phyloP scores from a whole-genome alignment of 2,113 vertebrate genomes.

The Puffinus mauretanicus region DNA sequence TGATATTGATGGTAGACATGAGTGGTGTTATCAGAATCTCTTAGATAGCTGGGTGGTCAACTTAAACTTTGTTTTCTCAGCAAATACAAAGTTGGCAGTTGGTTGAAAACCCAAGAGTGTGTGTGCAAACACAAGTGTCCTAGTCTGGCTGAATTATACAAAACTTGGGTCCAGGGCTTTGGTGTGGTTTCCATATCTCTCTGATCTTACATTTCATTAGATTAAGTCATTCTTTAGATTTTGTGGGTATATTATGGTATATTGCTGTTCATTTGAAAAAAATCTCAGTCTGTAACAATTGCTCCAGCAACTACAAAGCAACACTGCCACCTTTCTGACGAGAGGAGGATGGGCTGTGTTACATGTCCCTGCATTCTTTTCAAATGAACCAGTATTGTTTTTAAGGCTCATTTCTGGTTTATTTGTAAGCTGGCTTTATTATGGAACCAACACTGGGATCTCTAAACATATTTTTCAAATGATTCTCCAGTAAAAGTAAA shows the following conservation, averaged over 20 bases:
- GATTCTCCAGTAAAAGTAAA: constrained; percentile 51
- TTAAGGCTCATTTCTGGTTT: constrained; percentile 34
- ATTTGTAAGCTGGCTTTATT: constrained; percentile 58
- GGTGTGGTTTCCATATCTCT: constrained; percentile 56
- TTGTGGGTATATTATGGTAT: constrained; percentile 47
- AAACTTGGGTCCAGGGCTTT: constrained; percentile 30
- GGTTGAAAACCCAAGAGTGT: constrained; percentile 43
- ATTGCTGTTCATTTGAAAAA: constrained; percentile 30
- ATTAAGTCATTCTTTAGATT: constrained; percentile 65
- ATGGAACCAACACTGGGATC: constrained; percentile 24
- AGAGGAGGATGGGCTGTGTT: constrained; percentile 33
- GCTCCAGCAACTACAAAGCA: constrained; percentile 74
- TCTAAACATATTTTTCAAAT: constrained; percentile 49
- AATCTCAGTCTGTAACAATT: background rate
- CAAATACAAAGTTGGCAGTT: constrained; percentile 70
- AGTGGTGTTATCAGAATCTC: constrained; percentile 61
- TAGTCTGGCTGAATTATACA: constrained; percentile 53
- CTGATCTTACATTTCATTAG: constrained; percentile 64
- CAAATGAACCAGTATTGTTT: constrained; percentile 27
- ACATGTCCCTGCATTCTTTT: constrained; percentile 43
- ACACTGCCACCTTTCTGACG: constrained; percentile 94
- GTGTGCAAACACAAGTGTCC: constrained; percentile 36
- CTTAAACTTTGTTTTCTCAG: constrained; percentile 67
- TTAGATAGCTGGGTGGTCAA: constrained; percentile 72
- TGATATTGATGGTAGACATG: constrained; percentile 23